These are phyloP conservation scores for Pristionchus fissidentatus DNA, from an alignment of 2,888 invertebrate genomes.

Conservation along the genomic window DNA sequence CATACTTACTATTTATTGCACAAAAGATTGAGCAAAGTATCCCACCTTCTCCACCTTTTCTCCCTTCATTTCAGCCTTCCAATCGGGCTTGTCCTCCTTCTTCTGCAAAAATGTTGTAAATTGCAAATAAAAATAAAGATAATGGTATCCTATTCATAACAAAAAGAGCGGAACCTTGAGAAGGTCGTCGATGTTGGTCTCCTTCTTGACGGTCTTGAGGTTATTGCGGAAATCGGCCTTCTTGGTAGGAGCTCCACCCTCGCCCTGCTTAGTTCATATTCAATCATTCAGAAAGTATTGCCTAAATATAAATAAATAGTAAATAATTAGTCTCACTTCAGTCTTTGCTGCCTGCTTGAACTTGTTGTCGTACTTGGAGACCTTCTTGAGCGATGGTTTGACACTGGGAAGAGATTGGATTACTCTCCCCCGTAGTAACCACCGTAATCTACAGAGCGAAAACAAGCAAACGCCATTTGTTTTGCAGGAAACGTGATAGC, in stretches of 20 bases:
- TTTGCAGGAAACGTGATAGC: no score
- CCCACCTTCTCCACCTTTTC: constrained; percentile 39
- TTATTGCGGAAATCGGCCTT: constrained; percentile 98
- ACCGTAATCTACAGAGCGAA: not conserved
- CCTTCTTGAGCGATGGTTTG: constrained; percentile 86
- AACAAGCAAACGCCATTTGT: no score
- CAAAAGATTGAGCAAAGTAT: not conserved
- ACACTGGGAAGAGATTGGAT: constrained; percentile 56
- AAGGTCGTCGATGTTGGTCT: constrained; percentile 87
- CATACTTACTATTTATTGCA: not conserved
- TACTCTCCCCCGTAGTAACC: not conserved
- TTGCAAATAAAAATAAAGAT: not conserved
- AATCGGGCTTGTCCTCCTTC: constrained; percentile 66
- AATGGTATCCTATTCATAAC: not conserved
- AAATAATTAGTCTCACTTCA: constrained; percentile 45
- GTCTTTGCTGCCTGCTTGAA: constrained; percentile 64
- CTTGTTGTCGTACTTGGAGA: constrained; percentile 98
- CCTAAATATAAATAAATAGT: not conserved
- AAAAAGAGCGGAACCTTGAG: constrained; percentile 57
- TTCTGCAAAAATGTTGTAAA: constrained; percentile 47
- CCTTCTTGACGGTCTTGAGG: constrained; percentile 95
- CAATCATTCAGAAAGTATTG: not conserved
- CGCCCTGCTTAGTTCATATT: constrained; percentile 31
- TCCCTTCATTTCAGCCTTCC: constrained; percentile 53
- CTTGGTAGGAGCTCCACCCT: constrained; percentile 45